Evolutionary conservation across 2,113 vertebrate genomes (phyloP).

Genomic region (Ovis aries): DNA sequence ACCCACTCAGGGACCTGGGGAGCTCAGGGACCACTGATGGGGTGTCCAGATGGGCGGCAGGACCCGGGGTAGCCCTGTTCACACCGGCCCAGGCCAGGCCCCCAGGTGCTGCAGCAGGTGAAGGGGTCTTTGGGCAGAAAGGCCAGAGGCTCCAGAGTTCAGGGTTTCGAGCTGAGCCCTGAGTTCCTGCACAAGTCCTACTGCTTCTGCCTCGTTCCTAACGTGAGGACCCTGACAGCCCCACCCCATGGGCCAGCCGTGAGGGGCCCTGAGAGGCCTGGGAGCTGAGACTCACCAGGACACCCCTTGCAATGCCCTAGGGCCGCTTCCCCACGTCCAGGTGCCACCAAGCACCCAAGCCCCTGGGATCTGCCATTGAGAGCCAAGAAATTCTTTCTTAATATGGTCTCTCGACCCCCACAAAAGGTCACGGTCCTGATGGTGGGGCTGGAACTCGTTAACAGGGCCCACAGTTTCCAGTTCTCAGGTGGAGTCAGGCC

Average conservation of each 20-base stretch:
- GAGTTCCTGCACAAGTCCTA: fast-evolving
- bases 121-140: neutral
- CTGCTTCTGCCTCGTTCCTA: neutral
- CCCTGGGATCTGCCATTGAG: neutral
- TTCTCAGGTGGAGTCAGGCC: fast-evolving
- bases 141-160: neutral
- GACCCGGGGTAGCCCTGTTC: neutral
- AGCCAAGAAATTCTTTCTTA: neutral
- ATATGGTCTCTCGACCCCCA: fast-evolving
- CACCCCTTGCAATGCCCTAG: fast-evolving
- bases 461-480: fast-evolving
- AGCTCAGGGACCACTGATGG: neutral
- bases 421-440: fast-evolving
- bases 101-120: neutral
- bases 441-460: neutral
- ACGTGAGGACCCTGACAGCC: neutral
- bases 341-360: neutral
- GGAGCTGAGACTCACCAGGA: fast-evolving
- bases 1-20: neutral
- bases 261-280: neutral
- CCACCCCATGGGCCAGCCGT: fast-evolving
- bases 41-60: neutral
- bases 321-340: neutral
- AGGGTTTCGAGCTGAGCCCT: neutral
- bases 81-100: neutral